Evolutionary conservation across 2,888 invertebrate species (phyloP), one percentile per base, ranked within the genome.

Genomic region (Dione vanillae): DNA sequence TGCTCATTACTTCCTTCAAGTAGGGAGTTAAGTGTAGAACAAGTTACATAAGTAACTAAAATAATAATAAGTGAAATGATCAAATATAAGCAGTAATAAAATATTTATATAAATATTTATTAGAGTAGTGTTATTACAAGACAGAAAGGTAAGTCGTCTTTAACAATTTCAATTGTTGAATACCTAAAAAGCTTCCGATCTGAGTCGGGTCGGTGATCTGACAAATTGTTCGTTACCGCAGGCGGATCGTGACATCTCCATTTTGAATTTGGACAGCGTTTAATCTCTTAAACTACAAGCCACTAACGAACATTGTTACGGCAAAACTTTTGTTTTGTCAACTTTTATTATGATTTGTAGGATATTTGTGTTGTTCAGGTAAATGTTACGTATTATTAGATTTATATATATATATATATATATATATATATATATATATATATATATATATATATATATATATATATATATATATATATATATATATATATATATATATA

Each of bases 241-340:
- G 27, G 11, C 45, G 35, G n/a, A 27, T 61, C 61, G 11, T 11
- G 35, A 61, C 27, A 16, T 61, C 45, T 27, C 27, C 10, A 43
- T 11, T 43, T 27, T 45, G 45, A 12, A 61, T 61, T 45, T 61
- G 16, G 45, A 16, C 61, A 35, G 45, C n/a, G 45, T 5, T 45
- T 45, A 45, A 61, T 61, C 61, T n/a, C 35, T 43, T 61, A 45
- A 20, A 61, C 61, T 45, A 61, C 45, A 61, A 45, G n/a, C 45
- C 45, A 61, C 61, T 43, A 61, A 61, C 27, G 11, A 61, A 61
- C 45, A 11, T 61, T 56, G 37, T 56, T 61, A 7, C 35, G 2
- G 11, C 20, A 43, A 43, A 43, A 43, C 27, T 43, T 43, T 14
- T 45, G 43, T 27, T 61, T 37, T 10, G 37, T 10, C 10, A 37